These are phyloP conservation scores for Empidonax alnorum DNA, from an alignment of 2,113 vertebrate species.

Conservation along the genomic window DNA sequence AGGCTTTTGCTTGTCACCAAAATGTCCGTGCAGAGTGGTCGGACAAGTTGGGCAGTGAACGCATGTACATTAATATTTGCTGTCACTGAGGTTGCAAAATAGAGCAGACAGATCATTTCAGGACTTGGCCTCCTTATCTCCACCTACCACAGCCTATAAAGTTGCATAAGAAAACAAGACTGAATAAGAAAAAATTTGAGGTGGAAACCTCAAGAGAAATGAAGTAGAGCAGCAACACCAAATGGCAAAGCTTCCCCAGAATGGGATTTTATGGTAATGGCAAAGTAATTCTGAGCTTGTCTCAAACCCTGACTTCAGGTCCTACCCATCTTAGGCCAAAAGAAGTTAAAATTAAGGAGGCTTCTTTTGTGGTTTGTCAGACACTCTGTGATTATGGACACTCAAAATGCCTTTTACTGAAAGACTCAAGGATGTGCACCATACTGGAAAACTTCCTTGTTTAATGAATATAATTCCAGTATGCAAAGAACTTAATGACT, in stretches of 20 bases:
- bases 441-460: constrained; percentile 53
- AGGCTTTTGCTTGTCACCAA: neutral
- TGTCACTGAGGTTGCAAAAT: constrained; percentile 53
- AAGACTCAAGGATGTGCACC: constrained; percentile 9
- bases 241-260: neutral
- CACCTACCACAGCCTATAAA: constrained; percentile 31
- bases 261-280: neutral
- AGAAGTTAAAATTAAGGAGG: constrained; percentile 56
- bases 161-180: constrained; percentile 43
- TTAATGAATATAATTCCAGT: constrained; percentile 13
- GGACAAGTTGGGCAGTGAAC: constrained; percentile 23
- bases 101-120: constrained; percentile 51
- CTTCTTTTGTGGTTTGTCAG: constrained; percentile 46
- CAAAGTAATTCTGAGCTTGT: neutral
- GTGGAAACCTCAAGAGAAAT: neutral
- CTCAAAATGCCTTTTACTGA: constrained; percentile 40
- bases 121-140: constrained; percentile 57
- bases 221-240: neutral
- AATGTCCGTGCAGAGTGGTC: neutral
- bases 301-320: neutral
- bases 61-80: constrained; percentile 43
- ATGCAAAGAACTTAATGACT: constrained; percentile 59
- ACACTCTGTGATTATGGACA: constrained; percentile 51
- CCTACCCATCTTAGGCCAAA: constrained; percentile 15
- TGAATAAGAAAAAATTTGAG: neutral